phyloP scores from a whole-genome alignment of 2,797 vertebrate genomes.

The Sebastes vulpes region DNA sequence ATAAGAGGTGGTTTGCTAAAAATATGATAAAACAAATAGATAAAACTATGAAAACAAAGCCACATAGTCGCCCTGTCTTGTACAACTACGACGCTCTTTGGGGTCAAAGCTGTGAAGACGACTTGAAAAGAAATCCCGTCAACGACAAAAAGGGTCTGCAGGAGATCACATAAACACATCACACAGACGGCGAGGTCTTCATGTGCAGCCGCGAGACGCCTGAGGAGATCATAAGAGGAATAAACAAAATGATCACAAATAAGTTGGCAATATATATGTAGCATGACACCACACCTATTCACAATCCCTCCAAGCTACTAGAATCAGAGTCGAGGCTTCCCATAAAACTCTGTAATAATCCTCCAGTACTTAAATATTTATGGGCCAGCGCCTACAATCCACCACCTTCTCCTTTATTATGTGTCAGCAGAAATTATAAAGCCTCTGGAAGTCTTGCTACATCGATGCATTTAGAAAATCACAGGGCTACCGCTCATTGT shows the following conservation, averaged over 20 bases:
- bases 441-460: conserved; percentile 32
- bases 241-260: conserved; percentile 34
- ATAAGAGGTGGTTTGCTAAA: neutral
- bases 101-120: neutral
- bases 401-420: conserved; percentile 61
- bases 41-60: neutral
- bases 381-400: conserved; percentile 47
- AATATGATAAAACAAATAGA: neutral
- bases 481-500: conserved; percentile 34
- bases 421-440: conserved; percentile 74
- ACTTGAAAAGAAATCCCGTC: neutral
- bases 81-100: neutral
- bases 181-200: neutral
- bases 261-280: conserved; percentile 16
- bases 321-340: conserved; percentile 53
- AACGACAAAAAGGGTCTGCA: neutral
- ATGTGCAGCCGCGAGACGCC: neutral
- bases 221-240: neutral
- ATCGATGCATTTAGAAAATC: conserved; percentile 55
- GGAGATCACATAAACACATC: neutral
- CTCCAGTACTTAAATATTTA: conserved; percentile 77
- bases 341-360: conserved; percentile 70
- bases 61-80: neutral
- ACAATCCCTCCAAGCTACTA: conserved; percentile 41
- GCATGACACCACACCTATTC: conserved; percentile 8